A percentile compares a stretch with the other conserved stretches of the same genome.
phyloP scores from a whole-genome alignment of 2,113 vertebrate species.

The Takifugu flavidus region DNA sequence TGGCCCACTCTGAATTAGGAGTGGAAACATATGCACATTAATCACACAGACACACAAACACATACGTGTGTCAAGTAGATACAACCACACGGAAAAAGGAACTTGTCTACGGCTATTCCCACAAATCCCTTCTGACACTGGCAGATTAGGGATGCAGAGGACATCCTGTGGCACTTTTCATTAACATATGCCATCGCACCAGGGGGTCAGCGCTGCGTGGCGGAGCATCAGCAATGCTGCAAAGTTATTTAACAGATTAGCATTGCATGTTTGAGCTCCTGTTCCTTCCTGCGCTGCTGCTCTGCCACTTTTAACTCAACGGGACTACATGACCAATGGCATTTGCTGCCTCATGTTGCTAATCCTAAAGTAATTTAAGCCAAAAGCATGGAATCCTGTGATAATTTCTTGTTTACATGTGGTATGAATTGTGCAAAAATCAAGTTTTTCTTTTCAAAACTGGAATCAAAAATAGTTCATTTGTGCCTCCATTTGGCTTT shows the following conservation, averaged over 20 bases:
- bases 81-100: slow-evolving; percentile 9
- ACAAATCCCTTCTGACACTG: slow-evolving; percentile 36
- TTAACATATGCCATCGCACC: slow-evolving; percentile 63
- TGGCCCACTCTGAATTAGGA: slow-evolving; percentile 29
- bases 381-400: neutral
- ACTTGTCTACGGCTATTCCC: slow-evolving; percentile 7
- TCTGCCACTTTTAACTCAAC: slow-evolving; percentile 24
- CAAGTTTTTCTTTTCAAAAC: too few relatives aligned
- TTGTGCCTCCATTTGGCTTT: neutral
- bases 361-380: neutral
- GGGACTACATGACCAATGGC: neutral
- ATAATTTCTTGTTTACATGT: neutral
- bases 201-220: slow-evolving; percentile 47
- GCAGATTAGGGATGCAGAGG: slow-evolving; percentile 57
- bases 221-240: slow-evolving; percentile 41
- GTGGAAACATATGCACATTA: slow-evolving; percentile 3
- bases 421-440: too few relatives aligned
- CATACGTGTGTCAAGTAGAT: neutral
- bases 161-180: slow-evolving; percentile 57
- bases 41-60: neutral
- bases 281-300: slow-evolving; percentile 29
- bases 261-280: slow-evolving; percentile 28
- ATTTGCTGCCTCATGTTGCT: neutral
- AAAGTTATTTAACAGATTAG: slow-evolving; percentile 60
- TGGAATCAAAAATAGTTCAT: too few relatives aligned